Conservation (phyloP, 2,797 vertebrate genomes). For the Hylomyscus alleni region DNA sequence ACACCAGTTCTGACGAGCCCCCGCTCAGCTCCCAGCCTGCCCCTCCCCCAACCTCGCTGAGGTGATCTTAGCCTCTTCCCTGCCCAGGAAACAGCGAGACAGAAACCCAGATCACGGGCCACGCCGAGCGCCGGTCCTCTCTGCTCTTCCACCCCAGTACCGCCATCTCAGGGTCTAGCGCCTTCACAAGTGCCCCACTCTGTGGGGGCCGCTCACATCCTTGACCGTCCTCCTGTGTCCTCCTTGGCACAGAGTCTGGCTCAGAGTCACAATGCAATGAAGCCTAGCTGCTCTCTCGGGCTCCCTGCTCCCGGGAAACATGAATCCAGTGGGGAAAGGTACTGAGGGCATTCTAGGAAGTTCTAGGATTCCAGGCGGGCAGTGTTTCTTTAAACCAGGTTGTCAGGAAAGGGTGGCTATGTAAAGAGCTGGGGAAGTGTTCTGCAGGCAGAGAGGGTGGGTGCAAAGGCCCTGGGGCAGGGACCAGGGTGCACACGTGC, state of each 20-base stretch:
- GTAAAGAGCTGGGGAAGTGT: neutral
- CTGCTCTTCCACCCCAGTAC: neutral
- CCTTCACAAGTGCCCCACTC: no score
- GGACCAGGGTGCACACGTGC: neutral
- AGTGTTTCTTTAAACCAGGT: neutral
- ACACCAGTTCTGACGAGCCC: neutral
- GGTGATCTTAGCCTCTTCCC: neutral
- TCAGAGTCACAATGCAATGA: neutral
- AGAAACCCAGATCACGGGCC: neutral
- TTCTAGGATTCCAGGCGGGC: neutral
- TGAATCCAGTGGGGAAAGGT: neutral
- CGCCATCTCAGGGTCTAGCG: neutral
- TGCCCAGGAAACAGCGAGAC: neutral
- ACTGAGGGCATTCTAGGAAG: neutral
- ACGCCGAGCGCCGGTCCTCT: neutral
- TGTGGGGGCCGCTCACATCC: neutral
- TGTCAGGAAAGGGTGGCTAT: neutral
- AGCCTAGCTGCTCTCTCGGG: neutral
- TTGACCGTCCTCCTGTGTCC: neutral
- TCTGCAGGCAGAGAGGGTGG: neutral
- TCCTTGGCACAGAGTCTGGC: neutral
- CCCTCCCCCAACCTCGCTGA: neutral
- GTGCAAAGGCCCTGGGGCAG: neutral
- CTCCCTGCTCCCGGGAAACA: neutral
- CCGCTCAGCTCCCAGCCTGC: neutral